Evolutionary conservation across 2,113 vertebrate genomes (phyloP), one percentile per base, ranked within the genome.

Genomic region (Panurus biarmicus): DNA sequence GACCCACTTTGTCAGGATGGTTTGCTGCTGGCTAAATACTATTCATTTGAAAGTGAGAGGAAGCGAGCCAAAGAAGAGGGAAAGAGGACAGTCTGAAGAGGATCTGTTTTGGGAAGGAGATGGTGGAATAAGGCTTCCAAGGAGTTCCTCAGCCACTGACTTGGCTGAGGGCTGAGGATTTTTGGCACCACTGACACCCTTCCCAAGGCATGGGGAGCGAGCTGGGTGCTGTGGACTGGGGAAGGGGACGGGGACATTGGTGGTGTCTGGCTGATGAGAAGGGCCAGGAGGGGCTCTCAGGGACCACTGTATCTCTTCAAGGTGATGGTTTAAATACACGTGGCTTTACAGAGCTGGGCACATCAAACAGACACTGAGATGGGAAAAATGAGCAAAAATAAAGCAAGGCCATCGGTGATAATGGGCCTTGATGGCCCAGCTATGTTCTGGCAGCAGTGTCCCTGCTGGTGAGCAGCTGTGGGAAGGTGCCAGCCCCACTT

Each of bases 21-120:
- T 88, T 93, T 96, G 93, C 85, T 93, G 78, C 91, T 90, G 78
- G 85, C 90, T 95, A 91, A 94, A 85, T 86, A 88, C 6, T 71
- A 85, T 95, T 91, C 72, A 83, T 93, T 91, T 77, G 85, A 42
- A 85, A 95, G 75, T 0, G 7, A 80, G 58, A 85, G 60, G 71
- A 85, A 73, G 57, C 0, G 0, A 88, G 85, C 56, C 78, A 40
- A 47, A 88, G 82, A 64, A 74, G 56, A 73, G 54, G 45, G 67
- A 54, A 45, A 20, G 25, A 56, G 51, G 24, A 58, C 71, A 28
- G 64, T 9, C 24, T 79, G 47, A 42, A 82, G 40, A 60, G 40
- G 57, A 44, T 84, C 56, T 26, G 14, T 83, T 84, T 67, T 25
- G 48, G 72, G 75, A 77, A 77, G 40, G 72, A 71, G 24, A 22